These are phyloP conservation scores for Sycobia sp. DNA, from an alignment of 1,140 invertebrate genomes.

Conservation along the genomic window DNA sequence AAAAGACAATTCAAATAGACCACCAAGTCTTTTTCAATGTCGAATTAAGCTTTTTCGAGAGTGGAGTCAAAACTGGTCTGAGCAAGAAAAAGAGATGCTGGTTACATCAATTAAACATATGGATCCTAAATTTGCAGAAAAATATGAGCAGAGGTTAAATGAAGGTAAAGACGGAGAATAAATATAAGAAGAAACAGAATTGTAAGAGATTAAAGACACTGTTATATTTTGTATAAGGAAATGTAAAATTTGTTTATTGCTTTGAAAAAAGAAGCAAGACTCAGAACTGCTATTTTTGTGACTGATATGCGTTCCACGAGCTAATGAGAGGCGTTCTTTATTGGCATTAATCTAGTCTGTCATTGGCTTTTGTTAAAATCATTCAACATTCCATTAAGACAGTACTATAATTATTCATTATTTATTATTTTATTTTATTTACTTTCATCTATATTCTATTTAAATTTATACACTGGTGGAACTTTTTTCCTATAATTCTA, in stretches of 20 bases:
- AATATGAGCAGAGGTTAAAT: conserved; percentile 68
- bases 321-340: conserved; percentile 19
- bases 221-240: conserved; percentile 9
- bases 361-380: conserved; percentile 25
- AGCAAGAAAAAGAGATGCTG: conserved; percentile 74
- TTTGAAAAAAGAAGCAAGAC: conserved; percentile 16
- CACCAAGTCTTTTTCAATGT: conserved; percentile 86
- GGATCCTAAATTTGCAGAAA: conserved; percentile 73
- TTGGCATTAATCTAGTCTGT: conserved; percentile 31
- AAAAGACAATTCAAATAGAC: conserved; percentile 67
- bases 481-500: conserved; percentile 4
- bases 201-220: conserved; percentile 16
- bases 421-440: conserved; percentile 26
- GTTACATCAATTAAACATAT: conserved; percentile 71
- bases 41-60: conserved; percentile 85
- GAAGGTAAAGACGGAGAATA: conserved; percentile 43
- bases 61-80: conserved; percentile 83
- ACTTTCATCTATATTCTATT: conserved; percentile 15
- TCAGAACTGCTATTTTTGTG: conserved; percentile 33
- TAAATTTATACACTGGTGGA: conserved; percentile 23
- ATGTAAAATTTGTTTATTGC: conserved; percentile 20
- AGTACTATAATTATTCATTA: conserved; percentile 24
- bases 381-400: conserved; percentile 30
- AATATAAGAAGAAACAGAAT: conserved; percentile 19
- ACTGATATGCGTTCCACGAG: conserved; percentile 23